Percentiles rank a stretch among this genome's conserved stretches.
These are phyloP conservation scores for Magallana gigas DNA, from an alignment of 1,140 invertebrate species.

Conservation along the genomic window DNA sequence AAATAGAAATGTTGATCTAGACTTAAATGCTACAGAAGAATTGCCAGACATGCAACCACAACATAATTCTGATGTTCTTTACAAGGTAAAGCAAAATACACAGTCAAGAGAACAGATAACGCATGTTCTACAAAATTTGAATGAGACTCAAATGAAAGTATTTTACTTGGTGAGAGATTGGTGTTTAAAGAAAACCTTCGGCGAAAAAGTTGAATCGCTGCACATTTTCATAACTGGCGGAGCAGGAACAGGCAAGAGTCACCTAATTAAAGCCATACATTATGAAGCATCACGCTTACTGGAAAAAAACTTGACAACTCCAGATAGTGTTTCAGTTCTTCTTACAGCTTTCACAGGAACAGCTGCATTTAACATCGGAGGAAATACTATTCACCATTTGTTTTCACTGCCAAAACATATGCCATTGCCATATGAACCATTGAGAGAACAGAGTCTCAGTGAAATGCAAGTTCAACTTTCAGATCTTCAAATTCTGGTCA, in stretches of 20 bases:
- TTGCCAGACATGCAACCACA: background rate
- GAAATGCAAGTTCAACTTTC: background rate
- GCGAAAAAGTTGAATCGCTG: slow-evolving; percentile 43
- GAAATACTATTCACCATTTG: slow-evolving; percentile 30
- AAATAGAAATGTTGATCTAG: background rate
- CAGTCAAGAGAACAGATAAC: background rate
- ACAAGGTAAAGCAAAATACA: background rate
- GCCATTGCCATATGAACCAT: too few relatives aligned
- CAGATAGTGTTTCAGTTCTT: slow-evolving; percentile 43
- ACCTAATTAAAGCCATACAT: slow-evolving; percentile 33
- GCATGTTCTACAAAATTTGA: slow-evolving; percentile 34
- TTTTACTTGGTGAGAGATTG: slow-evolving; percentile 36
- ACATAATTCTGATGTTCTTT: background rate
- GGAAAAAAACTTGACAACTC: background rate
- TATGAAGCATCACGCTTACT: slow-evolving; percentile 50
- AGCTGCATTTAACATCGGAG: slow-evolving; percentile 54
- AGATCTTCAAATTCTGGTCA: slow-evolving; percentile 49
- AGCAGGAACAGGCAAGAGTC: slow-evolving; percentile 43
- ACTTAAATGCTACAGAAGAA: background rate
- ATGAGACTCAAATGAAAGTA: slow-evolving; percentile 19
- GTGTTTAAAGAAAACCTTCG: slow-evolving; percentile 10
- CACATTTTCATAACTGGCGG: slow-evolving; percentile 40
- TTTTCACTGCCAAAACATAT: background rate
- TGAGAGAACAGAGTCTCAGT: background rate
- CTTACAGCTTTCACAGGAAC: slow-evolving; percentile 47